phyloP scores from a whole-genome alignment of 1,140 invertebrate genomes.

The Bombyx mori region DNA sequence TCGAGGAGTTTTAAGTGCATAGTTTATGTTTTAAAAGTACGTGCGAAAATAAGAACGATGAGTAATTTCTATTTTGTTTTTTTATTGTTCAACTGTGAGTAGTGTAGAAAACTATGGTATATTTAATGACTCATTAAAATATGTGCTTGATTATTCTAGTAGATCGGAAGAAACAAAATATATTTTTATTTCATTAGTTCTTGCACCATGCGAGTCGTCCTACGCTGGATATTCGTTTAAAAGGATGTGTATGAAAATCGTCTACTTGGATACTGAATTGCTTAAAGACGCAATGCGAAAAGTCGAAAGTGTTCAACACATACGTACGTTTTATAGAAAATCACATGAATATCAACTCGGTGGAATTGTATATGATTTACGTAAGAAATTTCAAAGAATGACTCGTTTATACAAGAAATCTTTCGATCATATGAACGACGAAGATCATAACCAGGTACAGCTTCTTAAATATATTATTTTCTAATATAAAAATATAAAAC shows the following conservation, averaged over 20 bases:
- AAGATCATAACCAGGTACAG: slow-evolving; percentile 13
- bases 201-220: slow-evolving; percentile 5
- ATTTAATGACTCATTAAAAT: no score
- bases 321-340: slow-evolving; percentile 11
- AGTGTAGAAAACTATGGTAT: no score
- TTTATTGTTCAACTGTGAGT: no score
- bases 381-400: slow-evolving; percentile 22
- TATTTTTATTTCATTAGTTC: no score
- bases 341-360: slow-evolving; percentile 14
- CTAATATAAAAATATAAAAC: no score
- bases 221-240: slow-evolving; percentile 1
- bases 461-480: no score
- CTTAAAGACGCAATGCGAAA: slow-evolving; percentile 17
- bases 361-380: slow-evolving; percentile 14
- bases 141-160: no score
- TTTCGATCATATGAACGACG: slow-evolving; percentile 10
- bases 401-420: slow-evolving; percentile 10
- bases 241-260: slow-evolving; percentile 19
- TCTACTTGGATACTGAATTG: slow-evolving; percentile 17
- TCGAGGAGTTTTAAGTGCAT: no score
- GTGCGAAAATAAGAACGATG: no score
- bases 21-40: no score
- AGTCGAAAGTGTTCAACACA: slow-evolving; percentile 18
- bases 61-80: no score
- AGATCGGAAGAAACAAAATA: no score